Evolutionary conservation across 2,797 vertebrate species (phyloP).

Genomic region (Paedocypris micromegethes): DNA sequence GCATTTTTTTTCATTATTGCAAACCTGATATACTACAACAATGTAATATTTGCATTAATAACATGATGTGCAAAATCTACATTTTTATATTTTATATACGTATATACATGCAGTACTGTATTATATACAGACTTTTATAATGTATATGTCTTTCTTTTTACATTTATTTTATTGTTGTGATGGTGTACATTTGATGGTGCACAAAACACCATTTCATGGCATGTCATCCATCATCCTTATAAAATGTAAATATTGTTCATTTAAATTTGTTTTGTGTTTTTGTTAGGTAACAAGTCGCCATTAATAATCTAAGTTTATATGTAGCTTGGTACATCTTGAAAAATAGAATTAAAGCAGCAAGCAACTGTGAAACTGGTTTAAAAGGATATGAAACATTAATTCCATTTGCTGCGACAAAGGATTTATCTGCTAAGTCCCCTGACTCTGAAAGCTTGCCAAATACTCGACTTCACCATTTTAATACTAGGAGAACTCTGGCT

Average conservation of each 20-base stretch:
- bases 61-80: too few species aligned
- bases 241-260: background rate
- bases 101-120: too few species aligned
- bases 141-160: too few species aligned
- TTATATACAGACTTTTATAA: too few species aligned
- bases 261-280: too few species aligned
- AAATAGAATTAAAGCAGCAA: conserved; percentile 64
- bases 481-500: conserved; percentile 14
- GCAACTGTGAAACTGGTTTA: conserved; percentile 66
- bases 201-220: too few species aligned
- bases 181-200: too few species aligned
- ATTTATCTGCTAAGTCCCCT: conserved; percentile 35
- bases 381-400: conserved; percentile 70
- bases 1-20: too few species aligned
- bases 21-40: too few species aligned
- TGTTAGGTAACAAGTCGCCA: conserved; percentile 17
- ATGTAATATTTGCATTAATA: too few species aligned
- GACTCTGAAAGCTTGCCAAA: conserved; percentile 53
- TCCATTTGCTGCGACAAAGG: conserved; percentile 21
- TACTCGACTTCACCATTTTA: conserved; percentile 49
- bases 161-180: too few species aligned
- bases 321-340: conserved; percentile 65
- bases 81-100: too few species aligned
- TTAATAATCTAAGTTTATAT: conserved; percentile 64
- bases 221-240: background rate